Evolutionary conservation across 2,113 vertebrate genomes (phyloP), one percentile per base, ranked within the genome.

Genomic region (Pimephales promelas): DNA sequence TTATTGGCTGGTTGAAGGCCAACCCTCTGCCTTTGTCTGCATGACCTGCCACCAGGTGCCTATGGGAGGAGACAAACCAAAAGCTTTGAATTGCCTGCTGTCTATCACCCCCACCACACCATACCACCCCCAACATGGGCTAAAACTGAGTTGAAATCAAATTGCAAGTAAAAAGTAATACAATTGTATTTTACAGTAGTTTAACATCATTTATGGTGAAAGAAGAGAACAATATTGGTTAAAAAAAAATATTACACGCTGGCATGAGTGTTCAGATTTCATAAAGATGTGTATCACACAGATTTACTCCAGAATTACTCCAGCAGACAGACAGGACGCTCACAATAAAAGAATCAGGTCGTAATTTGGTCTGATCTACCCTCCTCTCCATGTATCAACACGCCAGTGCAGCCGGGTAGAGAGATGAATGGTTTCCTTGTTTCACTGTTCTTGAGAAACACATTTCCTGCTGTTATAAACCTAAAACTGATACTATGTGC

Each of bases 1-100:
- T 34, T 71, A 94, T 95, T 94, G 94, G 94, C 86, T 91, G 47
- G 34, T 52, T 3, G 31, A 18, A 36, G 85, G 79, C 94, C 93
- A 94, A 91, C 93, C 79, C 34, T 76, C 62, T 72, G 43, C 8
- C 85, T 76, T 56, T 83, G 79, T 68, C 61, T 84, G 70, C 54
- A 85, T 43, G 20, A 57, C 57, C 68, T 77, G 56, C 66, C 45
- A 76, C 62, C 80, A 73, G 85, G 79, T 86, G 73, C 40, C 74
- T 22, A 57, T 82, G 74, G 79, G 87, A 73, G 85, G 85, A 74
- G 79, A 40, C 66, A 56, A 24, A 18, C 28, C 56, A 83, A 26
- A 77, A 83, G 40, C 36, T 78, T 10, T 83, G 57, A 85, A 83
- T 10, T 70, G 49, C 22, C 10, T 47, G 76, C 14, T 61, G 47